Base-by-base conservation (phyloP, 1,140 invertebrate genomes). In the Zaprionus kolodkinae region DNA sequence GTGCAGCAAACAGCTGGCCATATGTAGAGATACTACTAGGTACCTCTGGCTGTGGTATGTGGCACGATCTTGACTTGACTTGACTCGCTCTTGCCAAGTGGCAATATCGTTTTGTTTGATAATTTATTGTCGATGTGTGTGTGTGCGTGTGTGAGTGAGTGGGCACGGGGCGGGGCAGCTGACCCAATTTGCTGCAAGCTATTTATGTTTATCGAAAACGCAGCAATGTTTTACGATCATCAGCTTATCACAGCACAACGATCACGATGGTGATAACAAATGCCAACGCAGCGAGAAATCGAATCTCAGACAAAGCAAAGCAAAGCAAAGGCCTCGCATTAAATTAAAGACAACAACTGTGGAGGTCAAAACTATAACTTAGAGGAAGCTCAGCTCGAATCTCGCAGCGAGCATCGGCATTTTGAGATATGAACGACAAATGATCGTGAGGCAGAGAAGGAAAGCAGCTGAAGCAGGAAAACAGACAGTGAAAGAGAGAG, bases 121-220 rank as follows among this genome's bases (percentile, higher is more conserved):
- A 82, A 82, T 86, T 86, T 86, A 86, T 82, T 45, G 79, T 38
- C n/a, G n/a, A n/a, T n/a, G n/a, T n/a, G n/a, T n/a, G n/a, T n/a
- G n/a, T n/a, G n/a, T n/a, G n/a, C n/a, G n/a, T n/a, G n/a, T n/a
- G n/a, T 30, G 55, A 27, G 65, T 9, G 21, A 11, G 56, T 17
- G 17, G 35, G 30, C 9, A 38, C 7, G 40, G 30, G 35, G 45
- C 27, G 2, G 27, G 72, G 21, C 48, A n/a, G 62, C 40, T 81
- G 84, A 87, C 84, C 84, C 85, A 87, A 79, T 87, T 88, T 70
- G 59, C 64, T 71, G 68, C 59, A 74, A 73, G 78, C 77, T 89
- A 40, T 86, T 74, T 72, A 72, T 74, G 74, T 73, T 73, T 54
- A 67, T 77, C 45, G 57, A 55, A 60, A 73, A 40, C 56, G 43